Percentiles rank a stretch among this genome's conserved stretches.
phyloP scores from a whole-genome alignment of 2,113 vertebrate species.

The Eulemur macaco region DNA sequence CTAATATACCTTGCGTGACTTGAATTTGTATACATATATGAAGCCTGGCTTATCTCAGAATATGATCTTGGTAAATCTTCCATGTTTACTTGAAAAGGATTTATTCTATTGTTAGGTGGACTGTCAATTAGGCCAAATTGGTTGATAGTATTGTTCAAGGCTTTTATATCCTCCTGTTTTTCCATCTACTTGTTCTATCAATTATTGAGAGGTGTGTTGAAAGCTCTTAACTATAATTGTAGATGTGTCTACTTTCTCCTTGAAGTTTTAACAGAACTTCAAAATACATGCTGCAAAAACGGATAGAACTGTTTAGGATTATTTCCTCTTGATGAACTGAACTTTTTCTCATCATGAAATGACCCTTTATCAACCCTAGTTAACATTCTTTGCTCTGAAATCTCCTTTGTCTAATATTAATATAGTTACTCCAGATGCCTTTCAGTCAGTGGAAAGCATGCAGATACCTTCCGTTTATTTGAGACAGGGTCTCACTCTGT shows the following conservation, averaged over 20 bases:
- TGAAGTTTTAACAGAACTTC: background rate
- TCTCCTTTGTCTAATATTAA: background rate
- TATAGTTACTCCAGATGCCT: background rate
- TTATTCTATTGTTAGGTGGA: too few relatives aligned
- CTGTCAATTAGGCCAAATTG: background rate
- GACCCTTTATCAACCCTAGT: background rate
- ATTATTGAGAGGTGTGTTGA: background rate
- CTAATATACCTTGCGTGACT: background rate
- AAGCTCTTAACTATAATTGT: too few relatives aligned
- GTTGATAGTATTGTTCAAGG: background rate
- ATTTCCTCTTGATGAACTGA: background rate
- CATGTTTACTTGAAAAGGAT: background rate
- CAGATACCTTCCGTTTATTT: background rate
- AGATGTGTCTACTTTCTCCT: background rate
- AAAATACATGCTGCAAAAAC: background rate
- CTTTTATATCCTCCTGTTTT: too few relatives aligned
- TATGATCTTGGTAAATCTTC: too few relatives aligned
- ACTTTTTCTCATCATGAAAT: background rate
- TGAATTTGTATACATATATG: background rate
- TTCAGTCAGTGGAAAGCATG: rapidly evolving
- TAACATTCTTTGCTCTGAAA: background rate
- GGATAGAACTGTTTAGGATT: background rate
- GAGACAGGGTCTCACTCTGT: too few relatives aligned
- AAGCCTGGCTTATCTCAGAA: background rate
- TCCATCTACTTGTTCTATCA: background rate